Base-by-base conservation (phyloP, 2,797 vertebrate species). In the Rhynchonycteris naso region DNA sequence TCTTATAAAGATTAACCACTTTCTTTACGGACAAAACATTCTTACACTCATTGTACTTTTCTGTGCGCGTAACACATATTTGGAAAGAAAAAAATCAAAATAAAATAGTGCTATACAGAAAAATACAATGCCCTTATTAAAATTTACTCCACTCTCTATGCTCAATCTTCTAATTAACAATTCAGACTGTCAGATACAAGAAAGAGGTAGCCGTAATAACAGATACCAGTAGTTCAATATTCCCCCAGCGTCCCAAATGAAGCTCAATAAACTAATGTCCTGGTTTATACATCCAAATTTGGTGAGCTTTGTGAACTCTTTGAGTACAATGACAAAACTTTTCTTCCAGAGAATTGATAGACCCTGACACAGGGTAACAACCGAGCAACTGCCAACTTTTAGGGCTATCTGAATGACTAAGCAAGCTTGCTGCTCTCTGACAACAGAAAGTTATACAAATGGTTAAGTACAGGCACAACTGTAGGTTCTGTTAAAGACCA, bases 151-250 rank as follows among this genome's bases (percentile, higher is more conserved):
- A 50, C 12, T 52, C 33, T 93, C 43, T 83, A 28, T 22, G 35
- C n/a, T 83, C 10, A 47, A 61, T 63, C 74, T 85, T 83, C 54
- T 96, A 86, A 92, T 61, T 59, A 75, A 87, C 74, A 91, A 95
- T 84, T 91, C 68, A 90, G 35, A 81, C 24, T 66, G 75, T 86
- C 33, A 87, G 75, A 47, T 52, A 85, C 4, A 85, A 65, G 59
- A 90, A 78, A 89, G n/a, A 82, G 28, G 47, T 26, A 91, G 35
- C 50, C 47, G 87, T 75, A 80, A 10, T 58, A 76, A 89, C 12
- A 88, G 7, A 87, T 38, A 63, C 16, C 63, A 87, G 65, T 52
- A 95, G 33, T 72, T 21, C 54, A 93, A 21, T 69, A 90, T 28
- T 82, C 21, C 5, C 22, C 59, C 18, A 63, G 30, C 54, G 24